Evolutionary conservation across 64 coral and sea anemone species (phyloP).

Genomic region (Pachyseris speciosa): DNA sequence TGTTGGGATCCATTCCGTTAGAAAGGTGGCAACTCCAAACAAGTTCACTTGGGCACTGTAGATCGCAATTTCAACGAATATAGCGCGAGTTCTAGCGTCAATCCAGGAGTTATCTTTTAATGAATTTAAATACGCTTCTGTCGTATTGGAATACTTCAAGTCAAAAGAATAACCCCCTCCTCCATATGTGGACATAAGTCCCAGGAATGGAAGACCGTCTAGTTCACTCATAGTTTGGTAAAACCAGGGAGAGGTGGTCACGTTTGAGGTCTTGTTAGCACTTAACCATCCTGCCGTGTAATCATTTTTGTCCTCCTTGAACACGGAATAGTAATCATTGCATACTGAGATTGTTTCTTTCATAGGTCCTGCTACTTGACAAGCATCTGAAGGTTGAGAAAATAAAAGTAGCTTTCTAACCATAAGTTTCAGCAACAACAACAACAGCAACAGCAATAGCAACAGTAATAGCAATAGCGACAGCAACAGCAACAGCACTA

Average conservation of each 20-base stretch:
- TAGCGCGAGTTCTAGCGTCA: conserved; percentile 70
- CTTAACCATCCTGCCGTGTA: conserved; percentile 52
- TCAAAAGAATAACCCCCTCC: conserved; percentile 64
- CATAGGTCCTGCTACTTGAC: conserved; percentile 32
- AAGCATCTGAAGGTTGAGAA: background rate
- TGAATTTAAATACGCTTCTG: background rate
- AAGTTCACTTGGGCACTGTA: conserved; percentile 92
- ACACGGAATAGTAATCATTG: conserved; percentile 71
- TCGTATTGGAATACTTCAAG: conserved; percentile 5
- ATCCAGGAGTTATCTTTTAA: conserved; percentile 81
- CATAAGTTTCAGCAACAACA: too few species aligned
- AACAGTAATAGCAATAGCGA: too few species aligned
- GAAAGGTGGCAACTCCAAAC: conserved; percentile 84
- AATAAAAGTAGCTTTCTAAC: too few species aligned
- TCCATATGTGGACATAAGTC: conserved; percentile 56
- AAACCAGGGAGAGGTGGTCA: conserved; percentile 31
- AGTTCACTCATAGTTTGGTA: conserved; percentile 52
- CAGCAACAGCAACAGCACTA: too few species aligned
- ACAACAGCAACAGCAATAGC: background rate
- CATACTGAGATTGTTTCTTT: background rate
- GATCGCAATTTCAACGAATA: conserved; percentile 87
- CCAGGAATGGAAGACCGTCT: conserved; percentile 39
- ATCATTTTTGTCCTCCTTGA: conserved; percentile 57
- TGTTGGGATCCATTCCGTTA: conserved; percentile 90
- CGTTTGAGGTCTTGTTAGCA: background rate